Conservation (phyloP, 1,140 invertebrate genomes). For the Nixonia krombeini region DNA sequence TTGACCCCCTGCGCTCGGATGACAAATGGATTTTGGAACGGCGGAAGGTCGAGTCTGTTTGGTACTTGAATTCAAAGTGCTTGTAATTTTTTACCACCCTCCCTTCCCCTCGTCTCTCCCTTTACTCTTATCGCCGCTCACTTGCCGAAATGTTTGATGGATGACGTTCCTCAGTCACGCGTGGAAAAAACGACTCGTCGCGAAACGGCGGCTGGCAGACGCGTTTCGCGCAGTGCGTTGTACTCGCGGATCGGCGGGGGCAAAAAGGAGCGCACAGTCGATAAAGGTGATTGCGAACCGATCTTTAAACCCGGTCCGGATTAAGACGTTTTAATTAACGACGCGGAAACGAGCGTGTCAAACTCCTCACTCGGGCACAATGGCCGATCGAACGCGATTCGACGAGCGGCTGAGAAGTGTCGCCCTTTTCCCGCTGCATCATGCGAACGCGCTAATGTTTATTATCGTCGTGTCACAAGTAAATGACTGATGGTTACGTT, state of each 20-base stretch:
- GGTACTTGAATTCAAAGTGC: conserved; percentile 55
- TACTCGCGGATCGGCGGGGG: no score
- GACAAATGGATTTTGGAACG: conserved; percentile 67
- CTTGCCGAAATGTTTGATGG: conserved; percentile 59
- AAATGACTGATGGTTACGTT: conserved; percentile 59
- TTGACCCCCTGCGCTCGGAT: conserved; percentile 49
- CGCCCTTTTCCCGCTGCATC: conserved; percentile 42
- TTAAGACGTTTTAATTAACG: no score
- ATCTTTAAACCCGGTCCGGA: no score
- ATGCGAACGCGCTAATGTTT: conserved; percentile 46
- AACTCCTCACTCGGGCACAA: no score
- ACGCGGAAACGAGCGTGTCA: no score
- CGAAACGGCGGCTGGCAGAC: no score
- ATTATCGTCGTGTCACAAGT: conserved; percentile 55
- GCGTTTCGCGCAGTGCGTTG: no score
- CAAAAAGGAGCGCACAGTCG: no score
- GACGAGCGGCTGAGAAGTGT: conserved; percentile 6
- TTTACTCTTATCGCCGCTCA: conserved; percentile 34
- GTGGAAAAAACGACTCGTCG: conserved; percentile 59
- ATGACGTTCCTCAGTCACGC: conserved; percentile 64
- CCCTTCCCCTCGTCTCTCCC: conserved; percentile 9
- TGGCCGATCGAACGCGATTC: conserved; percentile 5
- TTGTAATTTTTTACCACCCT: conserved; percentile 29
- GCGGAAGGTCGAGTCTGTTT: conserved; percentile 51
- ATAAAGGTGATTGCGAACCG: no score